phyloP scores from a whole-genome alignment of 2,888 invertebrate genomes.

The Heliconius ethilla region DNA sequence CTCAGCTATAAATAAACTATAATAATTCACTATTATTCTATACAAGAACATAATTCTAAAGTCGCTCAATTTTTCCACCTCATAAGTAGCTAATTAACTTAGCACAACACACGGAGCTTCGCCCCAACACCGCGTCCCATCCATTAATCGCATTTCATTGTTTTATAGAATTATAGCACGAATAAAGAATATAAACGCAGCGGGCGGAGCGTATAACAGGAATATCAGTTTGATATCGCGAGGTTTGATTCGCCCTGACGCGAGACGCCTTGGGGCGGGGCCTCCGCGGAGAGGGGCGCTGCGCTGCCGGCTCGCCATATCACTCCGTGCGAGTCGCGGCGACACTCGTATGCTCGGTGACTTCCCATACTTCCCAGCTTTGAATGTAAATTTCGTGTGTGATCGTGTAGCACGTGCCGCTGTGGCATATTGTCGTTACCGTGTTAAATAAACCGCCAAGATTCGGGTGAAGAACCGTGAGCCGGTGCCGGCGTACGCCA shows the following conservation, averaged over 20 bases:
- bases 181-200: constrained; percentile 76
- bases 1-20: not conserved
- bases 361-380: constrained; percentile 46
- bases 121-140: constrained; percentile 26
- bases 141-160: constrained; percentile 54
- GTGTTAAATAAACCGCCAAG: constrained; percentile 83
- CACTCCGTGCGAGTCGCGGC: constrained; percentile 65
- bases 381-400: constrained; percentile 67
- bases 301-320: constrained; percentile 59
- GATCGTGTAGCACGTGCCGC: constrained; percentile 62
- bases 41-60: not conserved
- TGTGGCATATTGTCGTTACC: constrained; percentile 61
- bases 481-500: constrained; percentile 92
- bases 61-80: constrained; percentile 21
- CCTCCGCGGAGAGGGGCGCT: constrained; percentile 62
- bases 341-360: constrained; percentile 57
- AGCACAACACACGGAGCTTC: constrained; percentile 10
- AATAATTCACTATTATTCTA: constrained; percentile 1
- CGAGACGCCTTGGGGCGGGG: constrained; percentile 77
- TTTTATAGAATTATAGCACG: constrained; percentile 77
- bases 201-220: constrained; percentile 74
- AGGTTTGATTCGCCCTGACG: constrained; percentile 76
- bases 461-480: constrained; percentile 95
- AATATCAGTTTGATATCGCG: constrained; percentile 80
- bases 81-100: constrained; percentile 23